Evolutionary conservation across 2,113 vertebrate species (phyloP).

Genomic region (Phycodurus eques): DNA sequence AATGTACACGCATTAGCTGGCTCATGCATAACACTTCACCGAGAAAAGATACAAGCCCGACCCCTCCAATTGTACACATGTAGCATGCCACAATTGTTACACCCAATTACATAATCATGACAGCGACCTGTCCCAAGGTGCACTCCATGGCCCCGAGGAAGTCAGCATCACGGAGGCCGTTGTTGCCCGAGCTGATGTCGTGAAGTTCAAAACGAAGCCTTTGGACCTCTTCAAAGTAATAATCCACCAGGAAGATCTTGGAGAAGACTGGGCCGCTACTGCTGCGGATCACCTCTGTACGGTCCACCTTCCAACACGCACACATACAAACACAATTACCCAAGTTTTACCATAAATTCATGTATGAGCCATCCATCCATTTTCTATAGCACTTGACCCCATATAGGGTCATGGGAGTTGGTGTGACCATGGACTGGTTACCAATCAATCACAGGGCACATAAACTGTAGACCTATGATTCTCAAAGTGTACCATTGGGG

Average conservation of each 20-base stretch:
- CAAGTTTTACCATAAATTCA: background rate
- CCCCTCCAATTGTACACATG: background rate
- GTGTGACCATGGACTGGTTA: too few relatives aligned
- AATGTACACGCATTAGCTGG: too few relatives aligned
- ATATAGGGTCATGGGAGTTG: too few relatives aligned
- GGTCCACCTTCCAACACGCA: slow-evolving; percentile 83
- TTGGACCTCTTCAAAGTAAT: slow-evolving; percentile 98
- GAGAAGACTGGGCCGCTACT: slow-evolving; percentile 92
- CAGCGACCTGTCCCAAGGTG: slow-evolving; percentile 89
- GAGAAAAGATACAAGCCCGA: too few relatives aligned
- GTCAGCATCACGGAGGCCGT: slow-evolving; percentile 92
- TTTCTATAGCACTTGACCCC: too few relatives aligned
- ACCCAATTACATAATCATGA: background rate
- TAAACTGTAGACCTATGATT: too few relatives aligned
- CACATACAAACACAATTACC: background rate
- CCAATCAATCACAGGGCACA: too few relatives aligned
- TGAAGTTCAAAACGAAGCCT: slow-evolving; percentile 91
- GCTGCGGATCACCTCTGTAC: slow-evolving; percentile 95
- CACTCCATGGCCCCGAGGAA: slow-evolving; percentile 96
- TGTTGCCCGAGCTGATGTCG: slow-evolving; percentile 94
- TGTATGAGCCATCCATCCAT: too few relatives aligned
- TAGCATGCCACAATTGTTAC: background rate
- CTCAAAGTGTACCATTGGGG: too few relatives aligned
- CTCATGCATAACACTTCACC: too few relatives aligned
- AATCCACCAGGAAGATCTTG: slow-evolving; percentile 94